These are phyloP conservation scores for Centropus unirufus DNA, from an alignment of 2,113 vertebrate genomes.

Conservation along the genomic window DNA sequence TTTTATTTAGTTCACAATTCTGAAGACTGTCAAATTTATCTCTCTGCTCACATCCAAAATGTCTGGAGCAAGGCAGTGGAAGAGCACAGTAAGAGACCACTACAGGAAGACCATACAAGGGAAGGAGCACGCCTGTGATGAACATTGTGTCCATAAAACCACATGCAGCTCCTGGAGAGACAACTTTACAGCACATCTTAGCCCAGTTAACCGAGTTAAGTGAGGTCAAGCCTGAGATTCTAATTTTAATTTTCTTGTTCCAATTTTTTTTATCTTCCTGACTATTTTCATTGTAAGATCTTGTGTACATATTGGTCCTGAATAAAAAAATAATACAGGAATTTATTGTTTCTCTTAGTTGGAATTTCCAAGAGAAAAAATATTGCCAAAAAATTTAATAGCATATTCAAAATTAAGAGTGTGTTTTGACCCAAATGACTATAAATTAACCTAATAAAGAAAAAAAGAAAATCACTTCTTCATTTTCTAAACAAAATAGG, in stretches of 20 bases:
- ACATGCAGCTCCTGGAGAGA: neutral
- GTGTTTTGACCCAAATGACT: slow-evolving; percentile 8
- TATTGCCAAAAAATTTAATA: slow-evolving; percentile 44
- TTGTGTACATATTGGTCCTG: slow-evolving; percentile 12
- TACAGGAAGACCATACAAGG: neutral
- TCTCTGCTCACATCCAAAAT: neutral
- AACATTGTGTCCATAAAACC: neutral
- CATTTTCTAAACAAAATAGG: slow-evolving; percentile 4
- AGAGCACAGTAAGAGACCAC: neutral
- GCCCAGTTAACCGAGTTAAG: neutral
- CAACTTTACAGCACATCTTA: neutral
- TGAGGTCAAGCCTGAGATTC: neutral
- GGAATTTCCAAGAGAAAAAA: slow-evolving; percentile 34
- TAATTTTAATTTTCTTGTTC: slow-evolving; percentile 19
- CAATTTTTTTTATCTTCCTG: neutral
- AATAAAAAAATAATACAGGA: slow-evolving; percentile 6
- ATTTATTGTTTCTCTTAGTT: slow-evolving; percentile 35
- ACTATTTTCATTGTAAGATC: neutral
- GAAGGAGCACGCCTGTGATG: neutral
- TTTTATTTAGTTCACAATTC: neutral
- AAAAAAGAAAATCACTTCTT: neutral
- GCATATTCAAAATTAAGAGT: slow-evolving; percentile 23
- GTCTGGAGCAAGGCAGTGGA: fast-evolving
- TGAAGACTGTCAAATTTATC: neutral
- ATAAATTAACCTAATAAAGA: neutral